A percentile compares a stretch with the other conserved stretches of the same genome.
These are phyloP conservation scores for Tenrec ecaudatus DNA, from an alignment of 2,113 vertebrate genomes.

Conservation along the genomic window DNA sequence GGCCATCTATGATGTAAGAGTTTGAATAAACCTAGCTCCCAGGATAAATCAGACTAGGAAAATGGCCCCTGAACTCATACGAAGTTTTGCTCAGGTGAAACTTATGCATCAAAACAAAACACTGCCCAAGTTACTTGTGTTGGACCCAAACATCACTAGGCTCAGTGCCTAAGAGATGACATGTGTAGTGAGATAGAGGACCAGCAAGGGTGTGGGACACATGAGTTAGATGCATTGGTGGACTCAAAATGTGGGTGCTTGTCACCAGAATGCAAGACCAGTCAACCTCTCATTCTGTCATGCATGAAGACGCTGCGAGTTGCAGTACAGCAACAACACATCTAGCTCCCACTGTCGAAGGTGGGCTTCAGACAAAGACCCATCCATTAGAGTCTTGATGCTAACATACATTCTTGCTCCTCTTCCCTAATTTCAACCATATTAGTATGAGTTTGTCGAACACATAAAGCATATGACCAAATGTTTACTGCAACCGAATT, in stretches of 20 bases:
- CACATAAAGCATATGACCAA: not conserved
- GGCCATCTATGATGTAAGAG: not conserved
- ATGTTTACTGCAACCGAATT: not conserved
- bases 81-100: not conserved
- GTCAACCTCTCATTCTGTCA: not conserved
- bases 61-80: not conserved
- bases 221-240: not conserved
- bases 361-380: not conserved
- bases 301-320: not conserved
- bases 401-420: not conserved
- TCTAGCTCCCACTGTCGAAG: not conserved
- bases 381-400: not conserved
- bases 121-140: not conserved
- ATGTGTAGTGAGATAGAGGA: not conserved
- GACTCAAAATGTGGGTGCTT: not conserved
- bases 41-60: not conserved
- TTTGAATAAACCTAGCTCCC: not conserved
- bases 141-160: not conserved
- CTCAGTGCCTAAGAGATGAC: not conserved
- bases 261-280: not conserved
- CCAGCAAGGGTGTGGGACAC: not conserved
- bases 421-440: conserved; percentile 29
- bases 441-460: not conserved
- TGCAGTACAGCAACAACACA: not conserved
- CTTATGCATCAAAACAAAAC: not conserved